Percentiles rank a stretch among this genome's conserved stretches.
phyloP scores from a whole-genome alignment of 2,797 vertebrate species.

The Coregonus ussuriensis region DNA sequence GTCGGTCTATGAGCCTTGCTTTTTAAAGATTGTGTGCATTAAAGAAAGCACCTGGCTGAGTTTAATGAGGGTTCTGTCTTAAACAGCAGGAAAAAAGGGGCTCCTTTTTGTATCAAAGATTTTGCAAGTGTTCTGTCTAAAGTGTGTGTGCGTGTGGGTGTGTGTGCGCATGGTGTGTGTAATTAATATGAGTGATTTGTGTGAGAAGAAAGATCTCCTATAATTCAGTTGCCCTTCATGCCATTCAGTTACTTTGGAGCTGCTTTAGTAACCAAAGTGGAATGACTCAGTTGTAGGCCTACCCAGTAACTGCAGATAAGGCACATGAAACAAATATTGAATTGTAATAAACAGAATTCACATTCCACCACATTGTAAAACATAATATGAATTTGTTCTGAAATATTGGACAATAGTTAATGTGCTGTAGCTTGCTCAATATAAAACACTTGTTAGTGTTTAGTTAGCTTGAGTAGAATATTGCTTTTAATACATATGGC shows the following conservation, averaged over 20 bases:
- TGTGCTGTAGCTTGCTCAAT: slow-evolving; percentile 57
- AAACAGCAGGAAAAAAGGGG: not conserved
- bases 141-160: not conserved
- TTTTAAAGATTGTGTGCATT: not conserved
- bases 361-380: not conserved
- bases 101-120: not conserved
- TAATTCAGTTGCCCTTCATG: not conserved
- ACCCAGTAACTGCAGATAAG: not conserved
- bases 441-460: slow-evolving; percentile 52
- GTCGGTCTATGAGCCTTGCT: not conserved
- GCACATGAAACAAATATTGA: not conserved
- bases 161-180: not conserved
- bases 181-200: too few species aligned
- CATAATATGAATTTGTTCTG: slow-evolving; percentile 54
- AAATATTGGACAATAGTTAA: slow-evolving; percentile 43
- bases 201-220: too few species aligned
- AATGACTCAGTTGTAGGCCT: too few species aligned
- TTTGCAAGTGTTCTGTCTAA: not conserved
- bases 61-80: not conserved
- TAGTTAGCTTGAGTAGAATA: slow-evolving; percentile 56
- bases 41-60: not conserved
- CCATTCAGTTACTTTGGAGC: not conserved
- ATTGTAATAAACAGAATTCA: not conserved
- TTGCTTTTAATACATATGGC: slow-evolving; percentile 40
- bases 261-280: too few species aligned